Evolutionary conservation across 2,113 vertebrate genomes (phyloP), one percentile per base, ranked within the genome.

Genomic region (Cochlearius cochlearius): DNA sequence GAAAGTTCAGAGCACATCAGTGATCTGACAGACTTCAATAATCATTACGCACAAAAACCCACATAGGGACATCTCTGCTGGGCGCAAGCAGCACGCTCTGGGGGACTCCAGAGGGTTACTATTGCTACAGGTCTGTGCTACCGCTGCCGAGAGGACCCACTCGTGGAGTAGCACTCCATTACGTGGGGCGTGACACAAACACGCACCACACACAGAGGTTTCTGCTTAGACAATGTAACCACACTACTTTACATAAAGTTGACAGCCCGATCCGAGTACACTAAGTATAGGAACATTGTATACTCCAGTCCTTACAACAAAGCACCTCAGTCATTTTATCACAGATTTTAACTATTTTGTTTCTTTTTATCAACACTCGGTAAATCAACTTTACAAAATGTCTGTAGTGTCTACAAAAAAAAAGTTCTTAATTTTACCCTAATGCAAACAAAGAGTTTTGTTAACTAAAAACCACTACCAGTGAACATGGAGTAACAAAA

Each of bases 391-490:
- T 77, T 34, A 78, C 39, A 83, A 95, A 96, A 96, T 10, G 36
- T 47, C 49, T 90, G 30, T 4, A 25, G 71, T 34, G 29, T 18
- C 72, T 74, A 68, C 79, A 49, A 77, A 91, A 91, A 91, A 91
- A 72, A 56, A 80, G 41, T 75, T 85, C 18, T 64, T 92, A 12
- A 73, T 76, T 83, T 71, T 23, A 47, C 30, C 12, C 11, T 11
- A 82, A 83, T 68, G 39, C 91, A 92, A 91, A 84, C 69, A 92
- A 94, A 90, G 22, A 52, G 36, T 81, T 97, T 95, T 93, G 49
- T 86, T 92, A 95, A 93, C 90, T 96, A 88, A 96, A 98, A 94
- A 30, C 39, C 62, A 90, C 77, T 49, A 90, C 62, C 84, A 68
- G 49, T 49, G 86, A 95, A 87, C 8, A 3, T 49, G 59, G 50